Conservation (phyloP, 1,140 invertebrate genomes). For the Pseudobourletiella spinata region DNA sequence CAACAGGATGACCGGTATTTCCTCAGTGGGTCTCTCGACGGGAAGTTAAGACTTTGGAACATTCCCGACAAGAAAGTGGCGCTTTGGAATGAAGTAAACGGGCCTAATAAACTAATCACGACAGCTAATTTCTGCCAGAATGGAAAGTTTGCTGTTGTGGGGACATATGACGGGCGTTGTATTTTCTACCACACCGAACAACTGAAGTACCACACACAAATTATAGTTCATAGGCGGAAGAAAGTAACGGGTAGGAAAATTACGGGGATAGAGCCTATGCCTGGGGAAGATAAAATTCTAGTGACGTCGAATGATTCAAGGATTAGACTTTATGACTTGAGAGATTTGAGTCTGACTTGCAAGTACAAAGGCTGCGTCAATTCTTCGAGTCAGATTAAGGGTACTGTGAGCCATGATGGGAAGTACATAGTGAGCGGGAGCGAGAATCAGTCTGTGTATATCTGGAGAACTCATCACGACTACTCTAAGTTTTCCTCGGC, state of each 20-base stretch:
- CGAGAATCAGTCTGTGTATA: slow-evolving; percentile 95
- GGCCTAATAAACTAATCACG: slow-evolving; percentile 88
- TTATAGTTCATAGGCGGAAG: slow-evolving; percentile 87
- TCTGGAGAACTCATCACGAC: slow-evolving; percentile 90
- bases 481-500: slow-evolving; percentile 92
- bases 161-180: slow-evolving; percentile 95
- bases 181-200: slow-evolving; percentile 98
- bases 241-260: slow-evolving; percentile 92
- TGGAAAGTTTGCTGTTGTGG: slow-evolving; percentile 95
- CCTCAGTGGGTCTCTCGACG: slow-evolving; percentile 87
- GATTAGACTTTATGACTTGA: slow-evolving; percentile 90
- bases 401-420: slow-evolving; percentile 81
- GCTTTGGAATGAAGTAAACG: slow-evolving; percentile 94
- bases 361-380: slow-evolving; percentile 95
- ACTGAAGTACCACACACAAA: slow-evolving; percentile 95
- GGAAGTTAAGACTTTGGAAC: slow-evolving; percentile 95
- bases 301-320: slow-evolving; percentile 97
- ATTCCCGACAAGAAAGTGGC: slow-evolving; percentile 98
- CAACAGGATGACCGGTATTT: slow-evolving; percentile 81
- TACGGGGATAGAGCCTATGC: slow-evolving; percentile 93
- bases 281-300: slow-evolving; percentile 90
- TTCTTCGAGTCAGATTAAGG: slow-evolving; percentile 93
- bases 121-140: slow-evolving; percentile 94
- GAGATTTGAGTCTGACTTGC: slow-evolving; percentile 89
- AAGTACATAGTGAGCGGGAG: slow-evolving; percentile 96